phyloP scores from a whole-genome alignment of 2,797 vertebrate species.

The Myripristis murdjan region DNA sequence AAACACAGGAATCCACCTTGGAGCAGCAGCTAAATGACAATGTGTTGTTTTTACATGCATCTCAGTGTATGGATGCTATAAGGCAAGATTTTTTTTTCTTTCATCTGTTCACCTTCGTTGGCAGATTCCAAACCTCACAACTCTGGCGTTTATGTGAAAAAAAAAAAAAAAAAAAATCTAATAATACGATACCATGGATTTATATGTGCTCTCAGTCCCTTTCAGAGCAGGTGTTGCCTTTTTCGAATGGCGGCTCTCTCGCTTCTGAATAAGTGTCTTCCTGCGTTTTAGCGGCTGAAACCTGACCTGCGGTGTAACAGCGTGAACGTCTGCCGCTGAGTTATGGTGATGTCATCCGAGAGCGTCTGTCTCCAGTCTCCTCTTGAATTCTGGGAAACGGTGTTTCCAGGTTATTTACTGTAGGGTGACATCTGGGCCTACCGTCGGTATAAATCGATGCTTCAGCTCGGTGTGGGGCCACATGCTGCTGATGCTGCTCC shows the following conservation, averaged over 20 bases:
- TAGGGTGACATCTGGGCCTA: constrained; percentile 41
- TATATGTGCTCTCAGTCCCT: constrained; percentile 10
- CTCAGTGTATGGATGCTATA: too few relatives aligned
- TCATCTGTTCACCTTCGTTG: too few relatives aligned
- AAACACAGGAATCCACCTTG: too few relatives aligned
- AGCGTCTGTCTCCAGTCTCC: constrained; percentile 41
- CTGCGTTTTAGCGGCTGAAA: constrained; percentile 33
- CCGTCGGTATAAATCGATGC: constrained; percentile 60
- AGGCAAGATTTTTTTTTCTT: too few relatives aligned
- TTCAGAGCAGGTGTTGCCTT: background rate
- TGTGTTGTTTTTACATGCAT: too few relatives aligned
- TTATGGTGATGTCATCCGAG: constrained; percentile 41
- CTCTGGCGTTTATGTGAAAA: too few relatives aligned
- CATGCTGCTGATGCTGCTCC: constrained; percentile 7
- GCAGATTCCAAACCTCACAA: too few relatives aligned
- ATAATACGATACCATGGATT: background rate
- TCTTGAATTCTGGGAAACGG: constrained; percentile 32
- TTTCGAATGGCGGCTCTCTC: background rate
- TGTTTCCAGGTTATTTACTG: constrained; percentile 66
- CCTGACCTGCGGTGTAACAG: constrained; percentile 12
- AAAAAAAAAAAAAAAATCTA: too few relatives aligned
- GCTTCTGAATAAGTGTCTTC: constrained; percentile 40
- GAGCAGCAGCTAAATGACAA: too few relatives aligned
- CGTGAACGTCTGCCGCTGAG: constrained; percentile 15
- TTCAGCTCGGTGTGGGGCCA: constrained; percentile 58